Percentiles rank a stretch among this genome's conserved stretches.
These are phyloP conservation scores for Numenius phaeopus DNA, from an alignment of 2,797 vertebrate genomes.

Conservation along the genomic window DNA sequence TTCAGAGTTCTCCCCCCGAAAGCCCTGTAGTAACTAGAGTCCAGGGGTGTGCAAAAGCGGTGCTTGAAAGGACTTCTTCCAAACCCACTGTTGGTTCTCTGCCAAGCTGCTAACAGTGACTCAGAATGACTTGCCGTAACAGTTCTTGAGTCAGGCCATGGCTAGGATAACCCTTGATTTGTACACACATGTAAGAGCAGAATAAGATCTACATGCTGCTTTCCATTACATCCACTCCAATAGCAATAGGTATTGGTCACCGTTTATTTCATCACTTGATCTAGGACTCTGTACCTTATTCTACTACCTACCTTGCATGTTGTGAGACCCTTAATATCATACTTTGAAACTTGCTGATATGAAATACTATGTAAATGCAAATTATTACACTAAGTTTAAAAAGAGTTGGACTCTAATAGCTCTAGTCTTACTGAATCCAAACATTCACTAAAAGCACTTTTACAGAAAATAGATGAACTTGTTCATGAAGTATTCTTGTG, in stretches of 20 bases:
- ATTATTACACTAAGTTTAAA: neutral
- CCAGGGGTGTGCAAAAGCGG: neutral
- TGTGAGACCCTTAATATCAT: neutral
- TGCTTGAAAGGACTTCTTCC: neutral
- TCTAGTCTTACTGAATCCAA: neutral
- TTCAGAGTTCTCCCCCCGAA: neutral
- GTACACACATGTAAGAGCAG: neutral
- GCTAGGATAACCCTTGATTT: neutral
- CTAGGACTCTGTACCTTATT: neutral
- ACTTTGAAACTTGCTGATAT: neutral
- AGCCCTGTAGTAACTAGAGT: neutral
- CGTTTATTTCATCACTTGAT: neutral
- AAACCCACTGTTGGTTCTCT: neutral
- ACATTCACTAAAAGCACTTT: neutral
- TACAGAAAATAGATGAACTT: neutral
- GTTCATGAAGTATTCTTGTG: neutral
- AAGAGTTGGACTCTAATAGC: neutral
- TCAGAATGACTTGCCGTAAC: neutral
- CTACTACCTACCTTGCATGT: neutral
- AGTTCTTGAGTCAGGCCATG: neutral
- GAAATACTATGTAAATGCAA: neutral
- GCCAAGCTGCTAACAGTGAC: neutral
- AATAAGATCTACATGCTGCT: neutral
- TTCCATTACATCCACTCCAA: neutral
- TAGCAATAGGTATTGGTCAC: neutral